These are phyloP conservation scores for Bungarus multicinctus DNA, from an alignment of 2,113 vertebrate genomes.

Conservation along the genomic window DNA sequence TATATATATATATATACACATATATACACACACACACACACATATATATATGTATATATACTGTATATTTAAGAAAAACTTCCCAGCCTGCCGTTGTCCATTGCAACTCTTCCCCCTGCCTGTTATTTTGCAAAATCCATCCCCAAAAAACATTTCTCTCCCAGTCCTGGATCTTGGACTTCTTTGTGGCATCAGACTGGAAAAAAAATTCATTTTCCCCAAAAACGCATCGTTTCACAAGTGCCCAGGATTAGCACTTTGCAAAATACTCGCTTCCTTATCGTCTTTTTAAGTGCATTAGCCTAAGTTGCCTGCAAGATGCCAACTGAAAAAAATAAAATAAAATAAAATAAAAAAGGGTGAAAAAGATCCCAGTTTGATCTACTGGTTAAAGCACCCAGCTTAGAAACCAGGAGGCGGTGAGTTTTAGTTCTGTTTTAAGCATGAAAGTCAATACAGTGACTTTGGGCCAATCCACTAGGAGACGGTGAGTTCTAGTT, in stretches of 20 bases:
- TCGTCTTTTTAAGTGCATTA: slow-evolving; percentile 28
- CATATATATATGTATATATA: no score
- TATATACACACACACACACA: no score
- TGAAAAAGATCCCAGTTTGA: not conserved
- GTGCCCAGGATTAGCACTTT: not conserved
- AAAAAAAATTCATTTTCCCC: slow-evolving; percentile 8
- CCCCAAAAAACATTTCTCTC: not conserved
- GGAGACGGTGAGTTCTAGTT: no score
- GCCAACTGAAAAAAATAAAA: not conserved
- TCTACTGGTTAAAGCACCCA: not conserved
- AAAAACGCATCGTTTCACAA: slow-evolving; percentile 18
- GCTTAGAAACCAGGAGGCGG: not conserved
- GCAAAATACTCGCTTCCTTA: slow-evolving; percentile 13
- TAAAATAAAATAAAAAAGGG: not conserved
- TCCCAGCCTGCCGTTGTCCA: not conserved
- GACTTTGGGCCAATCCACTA: no score
- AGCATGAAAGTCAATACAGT: no score
- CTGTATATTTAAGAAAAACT: not conserved
- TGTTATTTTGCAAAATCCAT: not conserved
- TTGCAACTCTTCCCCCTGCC: rapidly evolving
- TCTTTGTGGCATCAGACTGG: not conserved
- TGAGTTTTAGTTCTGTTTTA: not conserved
- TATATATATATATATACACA: not conserved
- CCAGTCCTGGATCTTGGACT: not conserved
- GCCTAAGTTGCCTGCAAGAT: not conserved